phyloP scores from a whole-genome alignment of 2,888 invertebrate species.

The Eupeodes luniger region DNA sequence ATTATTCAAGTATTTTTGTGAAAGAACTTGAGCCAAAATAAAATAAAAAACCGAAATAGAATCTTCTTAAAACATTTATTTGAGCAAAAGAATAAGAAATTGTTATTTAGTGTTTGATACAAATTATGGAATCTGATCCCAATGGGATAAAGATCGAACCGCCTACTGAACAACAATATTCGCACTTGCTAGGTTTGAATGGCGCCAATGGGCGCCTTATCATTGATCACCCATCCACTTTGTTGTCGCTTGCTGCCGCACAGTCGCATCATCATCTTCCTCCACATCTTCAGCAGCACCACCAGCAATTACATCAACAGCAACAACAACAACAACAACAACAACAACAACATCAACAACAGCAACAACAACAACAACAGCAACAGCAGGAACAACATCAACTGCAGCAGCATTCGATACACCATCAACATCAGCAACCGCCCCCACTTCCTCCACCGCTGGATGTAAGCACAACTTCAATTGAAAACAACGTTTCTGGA shows the following conservation, averaged over 20 bases:
- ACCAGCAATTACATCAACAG: slow-evolving; percentile 72
- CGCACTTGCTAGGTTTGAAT: slow-evolving; percentile 83
- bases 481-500: slow-evolving; percentile 53
- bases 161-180: slow-evolving; percentile 83
- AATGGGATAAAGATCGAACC: slow-evolving; percentile 84
- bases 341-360: slow-evolving; percentile 79
- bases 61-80: not conserved
- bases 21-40: not conserved
- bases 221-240: slow-evolving; percentile 82
- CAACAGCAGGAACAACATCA: slow-evolving; percentile 79
- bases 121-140: slow-evolving; percentile 84
- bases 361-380: slow-evolving; percentile 79
- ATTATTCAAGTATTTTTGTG: not conserved
- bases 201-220: slow-evolving; percentile 83
- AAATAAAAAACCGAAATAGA: not conserved
- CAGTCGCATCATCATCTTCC: slow-evolving; percentile 77
- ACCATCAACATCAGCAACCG: slow-evolving; percentile 55
- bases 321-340: slow-evolving; percentile 78
- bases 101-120: slow-evolving; percentile 52
- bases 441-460: slow-evolving; percentile 18
- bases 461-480: slow-evolving; percentile 27
- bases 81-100: not conserved
- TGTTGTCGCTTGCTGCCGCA: slow-evolving; percentile 82
- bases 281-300: slow-evolving; percentile 76
- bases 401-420: slow-evolving; percentile 78